phyloP scores from a whole-genome alignment of 2,797 vertebrate species.

The Alca torda region DNA sequence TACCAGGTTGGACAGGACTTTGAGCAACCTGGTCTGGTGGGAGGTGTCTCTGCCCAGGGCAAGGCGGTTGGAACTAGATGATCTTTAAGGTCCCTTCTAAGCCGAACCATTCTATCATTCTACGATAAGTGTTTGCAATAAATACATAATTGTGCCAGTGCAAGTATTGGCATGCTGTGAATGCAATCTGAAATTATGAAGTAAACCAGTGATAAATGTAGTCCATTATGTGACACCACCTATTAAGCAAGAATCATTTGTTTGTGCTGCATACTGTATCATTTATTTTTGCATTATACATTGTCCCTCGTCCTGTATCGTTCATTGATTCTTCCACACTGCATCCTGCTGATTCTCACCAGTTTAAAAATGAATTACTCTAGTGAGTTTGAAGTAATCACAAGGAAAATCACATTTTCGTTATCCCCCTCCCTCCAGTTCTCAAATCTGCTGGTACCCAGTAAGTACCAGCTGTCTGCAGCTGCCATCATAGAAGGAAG shows the following conservation, averaged over 20 bases:
- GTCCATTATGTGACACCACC: background rate
- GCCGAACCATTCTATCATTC: too few species aligned
- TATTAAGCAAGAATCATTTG: background rate
- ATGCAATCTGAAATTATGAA: background rate
- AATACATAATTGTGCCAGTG: background rate
- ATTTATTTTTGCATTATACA: background rate
- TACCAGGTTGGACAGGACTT: too few species aligned
- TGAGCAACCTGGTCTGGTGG: too few species aligned
- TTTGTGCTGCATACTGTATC: background rate
- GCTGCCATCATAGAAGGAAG: background rate
- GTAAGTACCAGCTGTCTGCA: background rate
- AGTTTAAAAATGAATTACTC: background rate
- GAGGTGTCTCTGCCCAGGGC: too few species aligned
- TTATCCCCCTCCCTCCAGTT: background rate
- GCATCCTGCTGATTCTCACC: slow-evolving; percentile 12
- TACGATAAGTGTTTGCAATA: background rate
- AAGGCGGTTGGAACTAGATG: too few species aligned
- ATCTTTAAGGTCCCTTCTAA: too few species aligned
- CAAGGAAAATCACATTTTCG: background rate
- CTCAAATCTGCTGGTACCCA: background rate
- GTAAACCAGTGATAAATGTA: slow-evolving; percentile 11
- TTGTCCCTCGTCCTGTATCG: background rate
- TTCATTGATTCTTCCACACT: background rate
- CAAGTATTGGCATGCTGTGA: background rate
- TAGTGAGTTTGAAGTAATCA: background rate